Percentiles rank a stretch among this genome's conserved stretches.
Conservation (phyloP, 2,888 invertebrate species). For the Rhyacophila evoluta region DNA sequence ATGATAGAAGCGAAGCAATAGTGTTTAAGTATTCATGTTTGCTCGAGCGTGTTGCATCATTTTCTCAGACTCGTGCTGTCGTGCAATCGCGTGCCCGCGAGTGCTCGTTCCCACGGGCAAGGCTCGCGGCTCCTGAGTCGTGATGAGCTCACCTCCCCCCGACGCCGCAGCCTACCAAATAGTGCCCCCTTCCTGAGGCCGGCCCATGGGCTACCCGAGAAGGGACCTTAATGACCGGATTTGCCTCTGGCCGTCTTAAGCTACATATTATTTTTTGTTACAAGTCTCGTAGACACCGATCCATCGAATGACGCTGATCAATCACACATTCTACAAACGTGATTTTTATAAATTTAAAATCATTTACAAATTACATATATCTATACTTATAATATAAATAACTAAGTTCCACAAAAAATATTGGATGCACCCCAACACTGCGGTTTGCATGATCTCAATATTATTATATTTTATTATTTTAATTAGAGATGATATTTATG, state of each 20-base stretch:
- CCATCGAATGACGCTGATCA: no score
- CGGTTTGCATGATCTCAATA: no score
- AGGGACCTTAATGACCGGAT: conserved; percentile 15
- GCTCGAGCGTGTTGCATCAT: conserved; percentile 22
- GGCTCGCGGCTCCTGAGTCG: conserved; percentile 3
- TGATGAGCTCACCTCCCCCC: background rate
- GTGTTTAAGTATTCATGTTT: conserved; percentile 24
- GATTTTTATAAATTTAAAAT: no score
- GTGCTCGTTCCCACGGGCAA: conserved; percentile 13
- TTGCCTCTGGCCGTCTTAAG: conserved; percentile 9
- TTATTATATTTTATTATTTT: no score
- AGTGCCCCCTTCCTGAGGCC: background rate
- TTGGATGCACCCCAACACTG: no score
- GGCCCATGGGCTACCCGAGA: conserved; percentile 5
- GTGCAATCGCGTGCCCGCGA: conserved; percentile 22
- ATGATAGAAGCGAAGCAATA: background rate
- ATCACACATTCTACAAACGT: no score
- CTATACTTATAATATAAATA: no score
- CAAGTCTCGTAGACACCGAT: no score
- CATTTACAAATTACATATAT: no score
- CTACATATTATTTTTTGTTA: conserved; percentile 1
- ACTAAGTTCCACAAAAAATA: no score
- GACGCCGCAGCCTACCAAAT: no score
- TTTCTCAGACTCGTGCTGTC: conserved; percentile 22
- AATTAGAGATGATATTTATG: no score